Percentiles rank a stretch among this genome's conserved stretches.
phyloP scores from a whole-genome alignment of 2,113 vertebrate species.

The Cinclus cinclus region DNA sequence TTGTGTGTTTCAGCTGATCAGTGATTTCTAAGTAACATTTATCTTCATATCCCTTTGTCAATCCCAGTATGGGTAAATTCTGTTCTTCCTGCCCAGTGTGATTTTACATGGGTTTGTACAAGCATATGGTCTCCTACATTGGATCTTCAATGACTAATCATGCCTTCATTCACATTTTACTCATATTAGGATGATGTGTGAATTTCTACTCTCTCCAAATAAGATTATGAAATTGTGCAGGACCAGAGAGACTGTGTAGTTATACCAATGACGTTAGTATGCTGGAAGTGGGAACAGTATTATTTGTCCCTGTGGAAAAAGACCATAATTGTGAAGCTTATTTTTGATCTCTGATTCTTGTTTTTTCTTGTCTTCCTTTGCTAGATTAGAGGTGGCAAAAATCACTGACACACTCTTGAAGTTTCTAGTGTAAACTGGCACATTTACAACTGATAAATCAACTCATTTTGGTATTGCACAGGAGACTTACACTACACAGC shows the following conservation, averaged over 20 bases:
- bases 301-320: not conserved
- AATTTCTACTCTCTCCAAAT: not conserved
- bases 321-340: not conserved
- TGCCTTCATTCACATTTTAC: not conserved
- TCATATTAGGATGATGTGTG: not conserved
- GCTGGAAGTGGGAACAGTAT: not conserved
- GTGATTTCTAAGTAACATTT: not conserved
- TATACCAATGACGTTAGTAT: not conserved
- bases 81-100: not conserved
- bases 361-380: not conserved
- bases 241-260: not conserved
- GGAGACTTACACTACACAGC: not conserved
- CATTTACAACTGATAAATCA: not conserved
- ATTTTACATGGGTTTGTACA: not conserved
- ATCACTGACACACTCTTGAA: not conserved
- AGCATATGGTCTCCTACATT: not conserved
- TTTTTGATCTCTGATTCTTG: not conserved
- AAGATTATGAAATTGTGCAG: not conserved
- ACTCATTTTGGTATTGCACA: not conserved
- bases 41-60: not conserved
- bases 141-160: not conserved
- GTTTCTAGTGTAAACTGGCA: not conserved
- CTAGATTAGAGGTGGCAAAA: not conserved
- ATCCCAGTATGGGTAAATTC: not conserved
- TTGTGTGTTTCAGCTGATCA: not conserved